Evolutionary conservation across 1,140 invertebrate genomes (phyloP).

Genomic region (Druon quercuslanigerum): DNA sequence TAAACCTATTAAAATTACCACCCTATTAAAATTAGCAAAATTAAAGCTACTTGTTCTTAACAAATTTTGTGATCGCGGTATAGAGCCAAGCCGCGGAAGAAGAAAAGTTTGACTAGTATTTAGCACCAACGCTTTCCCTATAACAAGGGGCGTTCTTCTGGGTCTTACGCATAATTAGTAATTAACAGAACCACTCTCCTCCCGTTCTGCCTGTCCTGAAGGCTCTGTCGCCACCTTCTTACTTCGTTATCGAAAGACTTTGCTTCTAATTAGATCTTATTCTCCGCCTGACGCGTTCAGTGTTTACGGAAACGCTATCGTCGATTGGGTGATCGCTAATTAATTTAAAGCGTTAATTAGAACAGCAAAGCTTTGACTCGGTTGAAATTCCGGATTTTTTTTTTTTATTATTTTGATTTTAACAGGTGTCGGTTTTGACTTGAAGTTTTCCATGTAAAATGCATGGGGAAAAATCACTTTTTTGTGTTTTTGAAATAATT

Average conservation of each 20-base stretch:
- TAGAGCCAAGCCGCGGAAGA: not conserved
- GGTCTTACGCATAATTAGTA: conserved; percentile 26
- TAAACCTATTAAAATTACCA: too few relatives aligned
- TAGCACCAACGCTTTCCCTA: not conserved
- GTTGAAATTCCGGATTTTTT: too few relatives aligned
- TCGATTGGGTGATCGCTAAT: conserved; percentile 26
- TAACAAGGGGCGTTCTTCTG: conserved; percentile 4
- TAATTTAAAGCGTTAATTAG: conserved; percentile 23
- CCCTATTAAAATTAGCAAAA: not conserved
- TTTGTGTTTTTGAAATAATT: too few relatives aligned
- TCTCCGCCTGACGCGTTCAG: conserved; percentile 8
- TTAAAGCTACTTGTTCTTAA: not conserved
- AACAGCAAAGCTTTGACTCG: conserved; percentile 9
- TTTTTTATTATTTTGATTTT: too few relatives aligned
- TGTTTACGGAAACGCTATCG: conserved; percentile 17
- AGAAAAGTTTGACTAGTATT: conserved; percentile 12
- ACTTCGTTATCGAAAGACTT: conserved; percentile 13
- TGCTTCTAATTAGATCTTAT: conserved; percentile 27
- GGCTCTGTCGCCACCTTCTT: conserved; percentile 9
- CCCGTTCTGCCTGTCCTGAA: not conserved
- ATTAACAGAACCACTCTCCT: conserved; percentile 20
- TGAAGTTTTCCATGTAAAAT: too few relatives aligned
- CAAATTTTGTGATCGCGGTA: not conserved
- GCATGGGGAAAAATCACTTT: too few relatives aligned
- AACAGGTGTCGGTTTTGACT: too few relatives aligned